Evolutionary conservation across 1,140 invertebrate genomes (phyloP), one percentile per base, ranked within the genome.

Genomic region (Zaprionus camerounensis): DNA sequence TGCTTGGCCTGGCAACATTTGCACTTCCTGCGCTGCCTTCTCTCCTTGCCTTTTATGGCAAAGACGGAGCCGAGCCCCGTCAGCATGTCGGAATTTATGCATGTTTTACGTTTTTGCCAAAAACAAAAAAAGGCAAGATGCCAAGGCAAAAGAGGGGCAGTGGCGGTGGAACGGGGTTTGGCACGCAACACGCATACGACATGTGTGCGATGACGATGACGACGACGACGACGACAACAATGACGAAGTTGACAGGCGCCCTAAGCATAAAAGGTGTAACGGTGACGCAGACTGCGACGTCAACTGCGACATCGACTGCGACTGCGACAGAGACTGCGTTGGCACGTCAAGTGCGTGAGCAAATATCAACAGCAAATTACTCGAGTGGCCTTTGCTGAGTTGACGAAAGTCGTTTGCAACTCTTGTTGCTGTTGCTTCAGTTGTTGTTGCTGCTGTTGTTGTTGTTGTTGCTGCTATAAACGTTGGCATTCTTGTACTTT

Each of bases 171-270:
- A 13, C 3, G 15, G n/a, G 3, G n/a, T 12, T 6, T 46, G 20
- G 59, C 81, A 85, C 81, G 78, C 76, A 88, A 85, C 85, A 80
- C 85, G 85, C 85, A 90, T 88, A 84, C 84, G 84, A 76, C 85
- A 90, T 84, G 85, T 83, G 65, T 68, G 46, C 46, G 11, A 41
- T 6, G 71, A 53, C 71, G 76, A 51, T 53, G 57, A 28, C 26
- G 6, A 24, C 28, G 28, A 62, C 70, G 61, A 46, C 41, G 6
- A 44, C 41, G 15, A 44, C 41, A n/a, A 44, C 41, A 46, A 71
- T 75, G 75, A 73, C 70, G 58, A 77, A 72, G 22, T 55, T 76
- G 79, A 55, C 77, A 76, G 71, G 56, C 63, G 57, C 22, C 58
- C 28, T 61, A 44, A n/a, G 38, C 38, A 69, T 68, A 64, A 76